Conservation (phyloP, 2,888 invertebrate genomes). For the Melitaea athalia region DNA sequence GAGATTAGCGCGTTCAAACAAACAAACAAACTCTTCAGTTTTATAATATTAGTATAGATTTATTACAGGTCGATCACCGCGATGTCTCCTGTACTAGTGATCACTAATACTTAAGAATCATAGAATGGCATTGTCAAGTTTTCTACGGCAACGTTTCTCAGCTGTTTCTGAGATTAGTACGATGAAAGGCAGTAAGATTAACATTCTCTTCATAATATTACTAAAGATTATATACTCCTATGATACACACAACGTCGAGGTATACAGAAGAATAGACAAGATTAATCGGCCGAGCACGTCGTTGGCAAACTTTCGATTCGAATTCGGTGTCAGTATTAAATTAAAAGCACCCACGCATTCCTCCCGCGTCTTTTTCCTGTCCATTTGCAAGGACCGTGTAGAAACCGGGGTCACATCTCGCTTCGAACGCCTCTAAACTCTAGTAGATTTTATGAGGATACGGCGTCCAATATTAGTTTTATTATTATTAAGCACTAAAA, state of each 20-base stretch:
- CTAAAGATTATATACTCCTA: not conserved
- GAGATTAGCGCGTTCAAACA: too few species aligned
- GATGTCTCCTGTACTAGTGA: too few species aligned
- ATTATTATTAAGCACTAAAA: not conserved
- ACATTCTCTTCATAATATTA: too few species aligned
- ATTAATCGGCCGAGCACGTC: slow-evolving; percentile 75
- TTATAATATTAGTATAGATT: too few species aligned
- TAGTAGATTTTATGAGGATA: slow-evolving; percentile 56
- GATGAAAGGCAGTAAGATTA: too few species aligned
- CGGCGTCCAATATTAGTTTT: slow-evolving; percentile 38
- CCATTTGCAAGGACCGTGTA: slow-evolving; percentile 81
- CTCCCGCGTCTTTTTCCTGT: slow-evolving; percentile 81
- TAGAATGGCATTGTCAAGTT: too few species aligned
- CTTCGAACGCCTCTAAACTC: slow-evolving; percentile 56
- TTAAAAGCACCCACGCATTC: slow-evolving; percentile 82
- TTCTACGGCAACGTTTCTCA: too few species aligned
- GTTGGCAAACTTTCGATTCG: slow-evolving; percentile 77
- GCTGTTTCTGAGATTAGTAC: too few species aligned
- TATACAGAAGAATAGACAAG: slow-evolving; percentile 22
- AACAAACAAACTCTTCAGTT: too few species aligned
- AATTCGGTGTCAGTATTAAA: slow-evolving; percentile 82
- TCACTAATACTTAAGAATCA: too few species aligned
- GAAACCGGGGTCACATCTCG: slow-evolving; percentile 76
- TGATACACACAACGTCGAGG: not conserved
- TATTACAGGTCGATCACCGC: too few species aligned